Conservation (phyloP, 2,113 vertebrate genomes). For the Microcebus jonahi region DNA sequence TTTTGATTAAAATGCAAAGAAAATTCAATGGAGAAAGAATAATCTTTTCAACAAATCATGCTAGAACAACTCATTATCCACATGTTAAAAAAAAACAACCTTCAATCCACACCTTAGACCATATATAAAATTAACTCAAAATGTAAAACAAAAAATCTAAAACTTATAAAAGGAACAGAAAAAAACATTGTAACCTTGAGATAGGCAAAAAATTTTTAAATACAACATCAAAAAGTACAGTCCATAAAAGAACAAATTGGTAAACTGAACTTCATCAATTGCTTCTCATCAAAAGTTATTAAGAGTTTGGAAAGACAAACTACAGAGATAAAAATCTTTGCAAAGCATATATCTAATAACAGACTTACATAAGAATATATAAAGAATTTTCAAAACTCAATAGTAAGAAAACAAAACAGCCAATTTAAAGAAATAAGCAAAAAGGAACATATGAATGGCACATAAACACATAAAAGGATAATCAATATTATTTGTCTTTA, state of each 20-base stretch:
- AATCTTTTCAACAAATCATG: background rate
- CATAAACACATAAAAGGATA: background rate
- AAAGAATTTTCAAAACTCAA: background rate
- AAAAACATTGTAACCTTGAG: background rate
- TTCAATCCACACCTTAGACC: background rate
- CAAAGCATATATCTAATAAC: conserved; percentile 16
- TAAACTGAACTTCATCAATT: background rate
- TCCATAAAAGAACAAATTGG: background rate
- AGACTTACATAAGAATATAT: background rate
- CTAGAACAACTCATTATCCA: background rate
- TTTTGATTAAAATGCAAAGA: conserved; percentile 19
- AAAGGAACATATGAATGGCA: background rate
- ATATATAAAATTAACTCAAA: conserved; percentile 34
- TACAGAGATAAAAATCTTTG: background rate
- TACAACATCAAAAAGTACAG: background rate
- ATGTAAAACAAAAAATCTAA: background rate
- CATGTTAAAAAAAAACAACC: background rate
- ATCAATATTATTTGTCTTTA: background rate
- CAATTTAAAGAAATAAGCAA: background rate
- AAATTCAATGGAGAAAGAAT: conserved; percentile 15
- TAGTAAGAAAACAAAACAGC: background rate
- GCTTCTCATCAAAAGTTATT: background rate
- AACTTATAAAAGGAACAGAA: background rate
- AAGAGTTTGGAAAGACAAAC: background rate
- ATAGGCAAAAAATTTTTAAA: conserved; percentile 7